These are phyloP conservation scores for Lethenteron reissneri DNA, from an alignment of 2,113 vertebrate genomes.

Conservation along the genomic window DNA sequence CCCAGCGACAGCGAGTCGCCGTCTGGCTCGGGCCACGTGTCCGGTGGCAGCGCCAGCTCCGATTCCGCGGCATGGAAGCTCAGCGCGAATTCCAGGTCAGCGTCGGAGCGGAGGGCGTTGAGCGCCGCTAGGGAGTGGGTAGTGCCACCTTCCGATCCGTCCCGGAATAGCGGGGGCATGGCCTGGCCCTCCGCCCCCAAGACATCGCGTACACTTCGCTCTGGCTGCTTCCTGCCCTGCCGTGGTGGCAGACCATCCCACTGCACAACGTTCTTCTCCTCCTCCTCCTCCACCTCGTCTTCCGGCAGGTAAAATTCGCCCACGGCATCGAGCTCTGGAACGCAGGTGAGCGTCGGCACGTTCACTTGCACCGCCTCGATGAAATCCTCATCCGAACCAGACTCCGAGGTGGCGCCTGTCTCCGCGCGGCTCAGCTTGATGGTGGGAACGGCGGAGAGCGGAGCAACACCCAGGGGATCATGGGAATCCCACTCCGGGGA, in stretches of 20 bases:
- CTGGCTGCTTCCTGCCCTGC: constrained; percentile 11
- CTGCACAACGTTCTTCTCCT: constrained; percentile 13
- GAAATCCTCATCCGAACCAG: constrained; percentile 22
- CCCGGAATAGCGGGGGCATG: too few relatives aligned
- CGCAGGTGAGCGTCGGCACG: constrained; percentile 18
- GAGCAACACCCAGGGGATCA: too few relatives aligned
- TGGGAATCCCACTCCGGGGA: too few relatives aligned
- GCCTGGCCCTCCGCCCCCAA: too few relatives aligned
- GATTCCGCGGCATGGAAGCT: too few relatives aligned
- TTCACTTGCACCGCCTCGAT: constrained; percentile 8
- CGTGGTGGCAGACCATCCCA: constrained; percentile 12
- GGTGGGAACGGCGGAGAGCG: too few relatives aligned
- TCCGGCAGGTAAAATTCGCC: constrained; percentile 15
- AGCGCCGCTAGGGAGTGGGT: too few relatives aligned
- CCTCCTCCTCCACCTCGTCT: constrained; percentile 10
- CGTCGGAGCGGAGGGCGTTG: too few relatives aligned
- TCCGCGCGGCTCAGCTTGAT: constrained; percentile 14
- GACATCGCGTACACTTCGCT: too few relatives aligned
- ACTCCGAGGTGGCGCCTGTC: constrained; percentile 28
- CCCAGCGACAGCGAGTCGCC: constrained; percentile 41
- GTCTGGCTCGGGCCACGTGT: constrained; percentile 8
- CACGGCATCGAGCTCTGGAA: constrained; percentile 10
- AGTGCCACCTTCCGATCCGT: too few relatives aligned
- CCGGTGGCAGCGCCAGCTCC: too few relatives aligned
- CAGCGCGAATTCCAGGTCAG: too few relatives aligned